These are phyloP conservation scores for Thelaira solivaga DNA, from an alignment of 2,888 invertebrate species.

Conservation along the genomic window DNA sequence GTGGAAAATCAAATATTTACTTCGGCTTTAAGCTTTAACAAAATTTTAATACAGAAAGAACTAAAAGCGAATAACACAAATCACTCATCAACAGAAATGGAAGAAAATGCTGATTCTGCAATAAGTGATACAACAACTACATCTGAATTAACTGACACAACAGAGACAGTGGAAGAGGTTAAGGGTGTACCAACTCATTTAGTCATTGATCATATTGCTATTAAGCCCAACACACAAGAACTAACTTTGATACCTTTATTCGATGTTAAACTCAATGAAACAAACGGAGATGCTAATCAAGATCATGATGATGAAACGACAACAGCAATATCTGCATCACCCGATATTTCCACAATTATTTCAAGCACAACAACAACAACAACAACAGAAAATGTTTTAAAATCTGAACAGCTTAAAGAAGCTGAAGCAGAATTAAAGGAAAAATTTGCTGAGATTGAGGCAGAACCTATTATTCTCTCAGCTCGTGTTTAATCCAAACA, in stretches of 20 bases:
- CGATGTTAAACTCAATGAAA: slow-evolving; percentile 68
- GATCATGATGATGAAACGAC: slow-evolving; percentile 67
- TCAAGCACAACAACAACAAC: slow-evolving; percentile 19
- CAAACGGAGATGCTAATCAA: slow-evolving; percentile 61
- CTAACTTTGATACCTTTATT: slow-evolving; percentile 70
- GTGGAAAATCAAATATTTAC: slow-evolving; percentile 71
- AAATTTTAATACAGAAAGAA: slow-evolving; percentile 64
- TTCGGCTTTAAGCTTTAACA: slow-evolving; percentile 70
- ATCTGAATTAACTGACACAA: slow-evolving; percentile 65
- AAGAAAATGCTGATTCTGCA: not conserved
- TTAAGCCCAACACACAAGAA: slow-evolving; percentile 66
- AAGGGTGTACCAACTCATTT: slow-evolving; percentile 69
- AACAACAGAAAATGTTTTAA: not conserved
- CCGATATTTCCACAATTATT: slow-evolving; percentile 21
- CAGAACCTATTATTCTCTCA: slow-evolving; percentile 75
- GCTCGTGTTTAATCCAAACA: slow-evolving; percentile 70
- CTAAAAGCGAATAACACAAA: slow-evolving; percentile 60
- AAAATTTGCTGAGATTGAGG: slow-evolving; percentile 76
- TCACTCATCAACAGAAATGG: slow-evolving; percentile 13
- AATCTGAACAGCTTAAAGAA: slow-evolving; percentile 67
- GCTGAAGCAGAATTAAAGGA: slow-evolving; percentile 73
- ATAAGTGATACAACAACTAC: not conserved
- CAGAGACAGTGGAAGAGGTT: slow-evolving; percentile 67
- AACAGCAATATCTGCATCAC: slow-evolving; percentile 29
- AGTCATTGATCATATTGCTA: slow-evolving; percentile 73